Evolutionary conservation across 2,888 invertebrate species (phyloP).

Genomic region (Griposia aprilina): DNA sequence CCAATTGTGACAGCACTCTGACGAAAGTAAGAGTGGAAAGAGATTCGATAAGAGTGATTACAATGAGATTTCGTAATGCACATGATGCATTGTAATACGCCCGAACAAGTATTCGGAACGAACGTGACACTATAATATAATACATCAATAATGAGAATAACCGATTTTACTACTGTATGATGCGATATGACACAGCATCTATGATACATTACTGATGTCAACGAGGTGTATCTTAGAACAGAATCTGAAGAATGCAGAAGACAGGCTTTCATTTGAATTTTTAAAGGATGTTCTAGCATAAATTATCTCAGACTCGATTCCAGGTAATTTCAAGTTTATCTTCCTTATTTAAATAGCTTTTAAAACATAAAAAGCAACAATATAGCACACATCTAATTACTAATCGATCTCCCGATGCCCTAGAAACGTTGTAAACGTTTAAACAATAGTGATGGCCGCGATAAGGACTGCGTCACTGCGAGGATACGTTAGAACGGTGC

Average conservation of each 20-base stretch:
- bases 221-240: conserved; percentile 34
- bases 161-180: conserved; percentile 53
- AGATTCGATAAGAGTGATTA: conserved; percentile 79
- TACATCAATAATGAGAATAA: conserved; percentile 71
- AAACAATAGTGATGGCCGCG: conserved; percentile 85
- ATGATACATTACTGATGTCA: conserved; percentile 54
- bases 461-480: conserved; percentile 76
- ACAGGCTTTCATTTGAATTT: background rate
- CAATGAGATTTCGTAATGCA: conserved; percentile 79
- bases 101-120: conserved; percentile 76
- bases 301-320: background rate
- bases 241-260: background rate
- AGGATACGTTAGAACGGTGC: conserved; percentile 84
- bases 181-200: conserved; percentile 42
- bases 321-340: conserved; percentile 17
- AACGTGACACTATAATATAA: conserved; percentile 81
- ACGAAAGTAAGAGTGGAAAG: conserved; percentile 81
- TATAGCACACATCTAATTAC: conserved; percentile 72
- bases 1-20: conserved; percentile 76
- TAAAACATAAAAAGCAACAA: conserved; percentile 64
- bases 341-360: conserved; percentile 15
- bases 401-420: conserved; percentile 82
- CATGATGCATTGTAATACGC: conserved; percentile 76
- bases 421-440: conserved; percentile 80
- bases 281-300: background rate